These are phyloP conservation scores for Actias luna DNA, from an alignment of 2,888 invertebrate species.

Conservation along the genomic window DNA sequence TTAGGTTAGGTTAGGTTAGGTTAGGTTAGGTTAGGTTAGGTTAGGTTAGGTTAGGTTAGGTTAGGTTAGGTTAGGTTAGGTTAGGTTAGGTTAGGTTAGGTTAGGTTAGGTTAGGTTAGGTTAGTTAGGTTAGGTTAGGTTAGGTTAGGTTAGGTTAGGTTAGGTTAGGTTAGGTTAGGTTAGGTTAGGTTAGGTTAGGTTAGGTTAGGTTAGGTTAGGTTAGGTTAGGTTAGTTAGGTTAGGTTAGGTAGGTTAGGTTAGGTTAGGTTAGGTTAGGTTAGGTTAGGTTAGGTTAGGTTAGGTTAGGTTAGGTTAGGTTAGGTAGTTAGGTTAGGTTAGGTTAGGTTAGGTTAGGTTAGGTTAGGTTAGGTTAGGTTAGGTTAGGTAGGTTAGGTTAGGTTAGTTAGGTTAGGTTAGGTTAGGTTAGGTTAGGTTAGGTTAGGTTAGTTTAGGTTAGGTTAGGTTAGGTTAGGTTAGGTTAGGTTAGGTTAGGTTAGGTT, in stretches of 20 bases:
- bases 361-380: conserved; percentile 18
- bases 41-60: conserved; percentile 32
- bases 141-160: conserved; percentile 27
- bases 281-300: background rate
- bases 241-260: conserved; percentile 27
- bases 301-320: conserved; percentile 17
- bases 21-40: conserved; percentile 30
- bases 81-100: conserved; percentile 26
- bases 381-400: conserved; percentile 19
- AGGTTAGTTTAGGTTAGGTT: conserved; percentile 20
- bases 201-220: conserved; percentile 28
- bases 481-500: conserved; percentile 27
- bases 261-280: conserved; percentile 18
- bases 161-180: conserved; percentile 27
- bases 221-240: conserved; percentile 28
- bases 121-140: conserved; percentile 23
- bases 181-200: conserved; percentile 28
- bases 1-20: conserved; percentile 21
- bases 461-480: conserved; percentile 24
- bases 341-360: conserved; percentile 20
- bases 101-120: conserved; percentile 20
- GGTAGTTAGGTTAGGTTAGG: conserved; percentile 18
- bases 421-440: conserved; percentile 20
- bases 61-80: conserved; percentile 34
- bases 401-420: conserved; percentile 21